Base-by-base conservation (phyloP, 2,113 vertebrate species). In the Tricholaema leucomelas region DNA sequence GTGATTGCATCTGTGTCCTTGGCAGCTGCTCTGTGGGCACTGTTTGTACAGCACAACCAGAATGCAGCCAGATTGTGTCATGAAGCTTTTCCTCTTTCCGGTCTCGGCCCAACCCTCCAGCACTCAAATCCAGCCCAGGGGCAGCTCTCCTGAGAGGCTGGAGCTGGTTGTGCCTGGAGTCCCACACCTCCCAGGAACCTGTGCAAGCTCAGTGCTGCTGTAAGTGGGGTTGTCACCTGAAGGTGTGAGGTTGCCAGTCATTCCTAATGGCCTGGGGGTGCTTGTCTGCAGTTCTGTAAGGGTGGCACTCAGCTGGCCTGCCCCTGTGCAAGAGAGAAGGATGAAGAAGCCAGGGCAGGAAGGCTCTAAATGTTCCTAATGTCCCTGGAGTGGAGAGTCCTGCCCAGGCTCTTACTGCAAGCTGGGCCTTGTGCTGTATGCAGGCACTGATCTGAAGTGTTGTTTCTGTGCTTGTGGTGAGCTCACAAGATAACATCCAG, bases 241-340 rank as follows among this genome's bases (percentile, higher is more conserved):
- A 60, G 38, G 1, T 1, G 8, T 13, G 38, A 42, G 30, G 2
- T 67, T 85, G 63, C 5, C 15, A 38, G 9, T 50, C 0, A 0
- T n/a, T 73, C 35, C 23, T n/a, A 3, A 3, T 75, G 70, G 17
- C 13, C 40, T 20, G 11, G 15, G 28, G 12, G 6, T 9, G n/a
- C 9, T 25, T 55, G 23, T 31, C 50, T 83, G 70, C 27, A 30
- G 54, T 5, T 27, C 0, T 16, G 21, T 21, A 28, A 7, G 24
- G 8, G 15, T 44, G 46, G 48, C 61, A 55, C 42, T 63, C 56
- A 35, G 55, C 18, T 6, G 2, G 27, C 61, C 54, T 44, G 19
- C 24, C 36, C 19, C 11, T 5, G 0, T 8, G 60, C 33, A n/a
- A 25, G 52, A 31, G 46, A 36, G 19, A n/a, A n/a, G n/a, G n/a